Evolutionary conservation across 2,113 vertebrate genomes (phyloP).

Genomic region (Lampris incognitus): DNA sequence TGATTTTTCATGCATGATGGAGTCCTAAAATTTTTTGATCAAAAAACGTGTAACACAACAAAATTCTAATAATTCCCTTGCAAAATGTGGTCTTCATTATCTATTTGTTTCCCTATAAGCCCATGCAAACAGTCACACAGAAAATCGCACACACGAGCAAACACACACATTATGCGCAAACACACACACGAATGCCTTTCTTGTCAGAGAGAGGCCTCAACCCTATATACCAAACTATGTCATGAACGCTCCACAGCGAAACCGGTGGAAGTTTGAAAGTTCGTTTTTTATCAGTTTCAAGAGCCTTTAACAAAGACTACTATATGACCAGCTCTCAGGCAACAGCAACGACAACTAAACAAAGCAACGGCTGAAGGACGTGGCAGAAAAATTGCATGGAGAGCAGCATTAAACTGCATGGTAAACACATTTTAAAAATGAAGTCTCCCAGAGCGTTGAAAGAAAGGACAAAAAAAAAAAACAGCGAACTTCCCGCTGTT

Average conservation of each 20-base stretch:
- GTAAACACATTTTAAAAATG: conserved; percentile 5
- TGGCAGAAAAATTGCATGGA: not conserved
- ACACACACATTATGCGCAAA: not conserved
- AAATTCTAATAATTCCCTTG: too few relatives aligned
- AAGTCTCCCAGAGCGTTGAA: not conserved
- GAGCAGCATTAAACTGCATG: not conserved
- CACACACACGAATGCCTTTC: not conserved
- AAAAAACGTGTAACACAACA: too few relatives aligned
- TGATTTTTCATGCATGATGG: too few relatives aligned
- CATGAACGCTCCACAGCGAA: not conserved
- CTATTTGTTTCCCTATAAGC: too few relatives aligned
- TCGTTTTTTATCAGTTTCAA: not conserved
- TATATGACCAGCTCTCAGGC: not conserved
- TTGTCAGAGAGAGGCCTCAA: not conserved
- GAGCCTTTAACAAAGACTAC: not conserved
- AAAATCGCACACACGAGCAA: too few relatives aligned
- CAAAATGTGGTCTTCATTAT: too few relatives aligned
- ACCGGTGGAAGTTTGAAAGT: not conserved
- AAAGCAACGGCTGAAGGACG: not conserved
- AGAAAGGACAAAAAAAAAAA: not conserved
- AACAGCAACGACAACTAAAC: not conserved
- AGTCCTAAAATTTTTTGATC: too few relatives aligned
- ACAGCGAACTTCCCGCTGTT: not conserved
- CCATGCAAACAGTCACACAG: too few relatives aligned
- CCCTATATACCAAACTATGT: not conserved